Evolutionary conservation across 2,797 vertebrate genomes (phyloP), one percentile per base, ranked within the genome.

Genomic region (Cheirogaleus major): DNA sequence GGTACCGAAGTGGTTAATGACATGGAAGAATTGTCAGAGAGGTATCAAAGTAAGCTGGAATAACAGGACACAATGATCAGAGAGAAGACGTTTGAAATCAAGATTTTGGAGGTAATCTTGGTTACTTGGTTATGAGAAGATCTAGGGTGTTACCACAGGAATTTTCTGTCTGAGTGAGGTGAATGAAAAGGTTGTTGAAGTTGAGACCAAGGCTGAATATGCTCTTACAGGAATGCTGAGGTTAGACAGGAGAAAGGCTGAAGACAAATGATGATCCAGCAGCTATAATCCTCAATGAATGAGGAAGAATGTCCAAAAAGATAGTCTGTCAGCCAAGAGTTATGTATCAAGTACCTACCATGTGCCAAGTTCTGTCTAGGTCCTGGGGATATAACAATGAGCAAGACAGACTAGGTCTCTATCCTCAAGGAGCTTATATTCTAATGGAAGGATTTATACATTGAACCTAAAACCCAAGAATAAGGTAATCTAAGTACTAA

Each of bases 391-490:
- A 89, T 13, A 85, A 25, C 17, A 84, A 38, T 63, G 75, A 91
- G 73, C 11, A 91, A 45, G 6, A 78, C 27, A 89, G 14, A 81
- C 27, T 75, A 89, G 15, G 25, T 85, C n/a, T 86, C 57, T 95
- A 15, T 61, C 69, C 35, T 94, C n/a, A 78, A 91, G 79, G 61
- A 85, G 20, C 35, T 84, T 94, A 90, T 50, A 81, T 89, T 96
- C 38, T 86, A 76, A 57, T 41, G 32, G n/a, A 84, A 15, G 35
- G 41, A 93, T 88, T 92, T 87, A 79, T 50, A 84, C 38, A 90
- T 13, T 76, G 63, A 96, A 78, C 38, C 5, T 4, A 0, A 80
- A 86, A 89, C 8, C 4, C 23, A 43, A 70, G 84, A 90, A n/a
- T 59, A 67, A 89, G 45, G 25, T n/a, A 88, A 91, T 38, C 57